These are phyloP conservation scores for Peribatodes rhomboidaria DNA, from an alignment of 2,888 invertebrate species.

Conservation along the genomic window DNA sequence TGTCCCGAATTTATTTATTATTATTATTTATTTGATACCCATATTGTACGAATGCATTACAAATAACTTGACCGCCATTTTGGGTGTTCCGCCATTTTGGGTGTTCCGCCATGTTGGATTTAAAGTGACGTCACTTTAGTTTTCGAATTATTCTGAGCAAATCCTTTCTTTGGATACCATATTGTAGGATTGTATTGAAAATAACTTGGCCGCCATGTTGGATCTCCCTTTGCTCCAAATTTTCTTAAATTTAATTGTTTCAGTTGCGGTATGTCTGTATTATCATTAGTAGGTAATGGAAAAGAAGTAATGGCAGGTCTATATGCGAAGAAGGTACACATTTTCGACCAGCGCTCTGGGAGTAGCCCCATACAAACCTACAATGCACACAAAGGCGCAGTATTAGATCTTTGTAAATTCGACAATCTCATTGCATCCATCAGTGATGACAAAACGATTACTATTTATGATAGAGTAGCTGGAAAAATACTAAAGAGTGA, in stretches of 20 bases:
- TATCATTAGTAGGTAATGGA: conserved; percentile 80
- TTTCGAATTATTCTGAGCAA: no score
- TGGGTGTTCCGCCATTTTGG: no score
- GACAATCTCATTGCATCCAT: conserved; percentile 85
- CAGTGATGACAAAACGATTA: conserved; percentile 87
- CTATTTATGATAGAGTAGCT: conserved; percentile 85
- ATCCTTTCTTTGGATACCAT: no score
- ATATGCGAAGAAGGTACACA: conserved; percentile 83
- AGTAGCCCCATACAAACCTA: conserved; percentile 72
- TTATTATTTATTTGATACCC: no score
- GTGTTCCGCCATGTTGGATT: no score
- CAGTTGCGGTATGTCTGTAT: conserved; percentile 83
- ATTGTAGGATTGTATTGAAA: no score
- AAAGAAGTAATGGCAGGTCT: conserved; percentile 84
- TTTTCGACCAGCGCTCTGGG: conserved; percentile 83
- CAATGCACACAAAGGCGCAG: conserved; percentile 83
- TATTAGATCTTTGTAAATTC: conserved; percentile 72
- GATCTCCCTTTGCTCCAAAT: neutral
- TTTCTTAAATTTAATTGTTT: conserved; percentile 34
- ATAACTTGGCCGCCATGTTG: no score
- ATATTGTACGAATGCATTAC: no score
- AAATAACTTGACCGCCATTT: no score
- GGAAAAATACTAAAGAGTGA: conserved; percentile 73
- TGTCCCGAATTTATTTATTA: no score
- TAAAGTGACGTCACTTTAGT: no score